Evolutionary conservation across 1,140 invertebrate species (phyloP), one percentile per base, ranked within the genome.

Genomic region (Stegodyphus dumicola): DNA sequence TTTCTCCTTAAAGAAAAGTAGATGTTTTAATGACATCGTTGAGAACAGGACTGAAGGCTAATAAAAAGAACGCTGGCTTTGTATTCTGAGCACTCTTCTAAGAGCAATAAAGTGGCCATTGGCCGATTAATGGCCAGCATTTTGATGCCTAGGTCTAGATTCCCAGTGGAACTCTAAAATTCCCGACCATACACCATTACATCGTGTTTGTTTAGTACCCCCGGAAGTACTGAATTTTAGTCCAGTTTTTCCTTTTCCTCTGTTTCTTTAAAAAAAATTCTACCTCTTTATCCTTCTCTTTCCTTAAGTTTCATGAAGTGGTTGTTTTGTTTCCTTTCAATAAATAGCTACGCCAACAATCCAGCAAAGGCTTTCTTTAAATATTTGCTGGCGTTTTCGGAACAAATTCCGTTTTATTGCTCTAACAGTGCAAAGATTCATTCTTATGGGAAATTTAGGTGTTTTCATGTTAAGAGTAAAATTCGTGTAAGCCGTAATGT

Each of bases 51-150:
- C 73, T 73, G 52, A 70, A 74, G 78, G 78, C n/a, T 81, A 76
- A 84, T 84, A 84, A 84, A 84, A 84, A 67, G 49, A 18, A 15
- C 52, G 48, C 71, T 76, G 18, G 49, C 73, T 84, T 84, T 70
- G 81, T 84, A 84, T 84, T 84, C 81, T 13, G 49, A 76, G 60
- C 81, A 84, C 74, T 84, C 73, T 76, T 84, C 56, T 65, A 69
- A 49, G 64, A 54, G 74, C 81, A 84, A 69, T 84, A 84, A 84
- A 84, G 81, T 84, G 73, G 81, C 73, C 81, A 77, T 84, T 77
- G 73, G 81, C 49, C 81, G 73, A 67, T 83, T 83, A 83, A 83
- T 83, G 79, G 64, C 79, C 51, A 76, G 81, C 81, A 84, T 84
- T 84, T 84, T 69, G 81, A 84, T 84, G 81, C 65, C 65, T 77